phyloP scores from a whole-genome alignment of 2,113 vertebrate genomes.

The human region DNA sequence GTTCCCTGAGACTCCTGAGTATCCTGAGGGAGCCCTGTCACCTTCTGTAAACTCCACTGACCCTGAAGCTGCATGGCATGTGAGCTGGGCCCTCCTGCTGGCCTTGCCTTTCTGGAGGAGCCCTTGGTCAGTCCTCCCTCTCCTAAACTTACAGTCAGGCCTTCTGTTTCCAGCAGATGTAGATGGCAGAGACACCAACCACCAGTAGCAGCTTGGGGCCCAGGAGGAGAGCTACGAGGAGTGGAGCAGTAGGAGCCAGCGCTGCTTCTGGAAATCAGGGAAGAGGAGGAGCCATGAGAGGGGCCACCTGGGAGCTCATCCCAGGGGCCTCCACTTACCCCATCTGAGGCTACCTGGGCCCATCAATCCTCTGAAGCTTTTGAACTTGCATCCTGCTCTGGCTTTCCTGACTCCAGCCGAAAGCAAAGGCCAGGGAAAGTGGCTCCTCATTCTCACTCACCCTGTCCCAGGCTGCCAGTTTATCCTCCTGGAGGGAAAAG shows the following conservation, averaged over 20 bases:
- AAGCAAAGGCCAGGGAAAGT: neutral
- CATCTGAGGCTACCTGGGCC: fast-evolving
- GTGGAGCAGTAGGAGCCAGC: fast-evolving
- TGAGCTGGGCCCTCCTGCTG: fast-evolving
- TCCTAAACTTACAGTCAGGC: neutral
- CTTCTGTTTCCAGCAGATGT: neutral
- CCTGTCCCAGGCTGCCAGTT: neutral
- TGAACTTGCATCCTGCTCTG: fast-evolving
- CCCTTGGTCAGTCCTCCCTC: fast-evolving
- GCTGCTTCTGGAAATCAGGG: neutral
- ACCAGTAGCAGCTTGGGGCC: conserved; percentile 9
- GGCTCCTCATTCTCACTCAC: fast-evolving
- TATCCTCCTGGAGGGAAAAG: neutral
- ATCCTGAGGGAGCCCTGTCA: fast-evolving
- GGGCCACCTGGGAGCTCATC: fast-evolving
- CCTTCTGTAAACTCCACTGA: neutral
- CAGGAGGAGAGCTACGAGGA: neutral
- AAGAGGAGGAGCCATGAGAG: neutral
- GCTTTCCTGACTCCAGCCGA: no score
- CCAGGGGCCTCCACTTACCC: neutral
- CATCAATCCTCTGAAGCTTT: neutral
- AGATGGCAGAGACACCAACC: neutral
- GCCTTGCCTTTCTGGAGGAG: no score
- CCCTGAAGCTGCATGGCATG: fast-evolving
- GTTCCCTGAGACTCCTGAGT: neutral